Conservation (phyloP, 2,113 vertebrate genomes). For the Sander lucioperca region DNA sequence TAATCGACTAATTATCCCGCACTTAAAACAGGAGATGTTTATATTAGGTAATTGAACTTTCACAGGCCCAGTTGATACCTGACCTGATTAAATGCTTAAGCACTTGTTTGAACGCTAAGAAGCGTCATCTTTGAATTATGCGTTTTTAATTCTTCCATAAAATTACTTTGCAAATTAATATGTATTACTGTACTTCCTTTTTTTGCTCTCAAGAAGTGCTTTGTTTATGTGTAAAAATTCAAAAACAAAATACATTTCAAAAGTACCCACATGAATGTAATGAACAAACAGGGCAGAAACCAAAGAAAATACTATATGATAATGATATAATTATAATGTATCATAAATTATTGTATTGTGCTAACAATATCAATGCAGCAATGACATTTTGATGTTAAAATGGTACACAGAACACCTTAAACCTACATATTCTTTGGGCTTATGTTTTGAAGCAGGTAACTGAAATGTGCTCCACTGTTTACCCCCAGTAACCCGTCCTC, state of each 20-base stretch:
- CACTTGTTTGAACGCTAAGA: not conserved
- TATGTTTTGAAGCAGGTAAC: constrained; percentile 26
- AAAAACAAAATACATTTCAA: not conserved
- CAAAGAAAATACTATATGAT: not conserved
- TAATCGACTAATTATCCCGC: no score
- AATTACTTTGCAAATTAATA: not conserved
- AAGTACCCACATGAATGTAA: not conserved
- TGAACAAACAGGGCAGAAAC: not conserved
- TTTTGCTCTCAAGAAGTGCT: not conserved
- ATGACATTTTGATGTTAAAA: not conserved
- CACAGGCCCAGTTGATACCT: not conserved
- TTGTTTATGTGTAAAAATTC: no score
- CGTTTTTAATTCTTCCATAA: no score
- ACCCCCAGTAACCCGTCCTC: constrained; percentile 35
- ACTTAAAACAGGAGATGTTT: no score
- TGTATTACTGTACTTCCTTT: not conserved
- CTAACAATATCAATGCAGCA: not conserved
- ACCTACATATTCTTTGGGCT: not conserved
- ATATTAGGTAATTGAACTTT: not conserved
- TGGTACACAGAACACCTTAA: not conserved
- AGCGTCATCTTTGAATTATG: not conserved
- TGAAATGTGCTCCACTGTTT: constrained; percentile 30
- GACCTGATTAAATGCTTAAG: not conserved
- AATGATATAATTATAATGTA: not conserved
- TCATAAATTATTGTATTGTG: not conserved